Evolutionary conservation across 2,797 vertebrate species (phyloP).

Genomic region (Strix occidentalis): DNA sequence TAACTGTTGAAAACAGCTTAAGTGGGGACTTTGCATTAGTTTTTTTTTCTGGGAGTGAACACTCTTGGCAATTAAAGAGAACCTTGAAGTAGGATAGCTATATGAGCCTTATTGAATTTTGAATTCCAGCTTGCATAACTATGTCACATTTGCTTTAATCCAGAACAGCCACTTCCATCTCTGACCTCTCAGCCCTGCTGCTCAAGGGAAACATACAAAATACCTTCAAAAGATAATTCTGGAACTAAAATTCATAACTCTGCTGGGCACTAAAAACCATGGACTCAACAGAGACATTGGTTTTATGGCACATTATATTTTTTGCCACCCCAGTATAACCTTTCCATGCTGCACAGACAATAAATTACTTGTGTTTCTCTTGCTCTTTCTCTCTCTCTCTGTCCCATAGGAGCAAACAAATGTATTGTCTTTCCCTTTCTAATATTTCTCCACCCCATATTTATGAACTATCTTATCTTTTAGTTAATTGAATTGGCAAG

Average conservation of each 20-base stretch:
- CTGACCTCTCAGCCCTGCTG: slow-evolving; percentile 19
- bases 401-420: slow-evolving; percentile 41
- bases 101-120: not conserved
- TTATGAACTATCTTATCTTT: slow-evolving; percentile 23
- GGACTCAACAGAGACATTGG: slow-evolving; percentile 55
- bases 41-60: not conserved
- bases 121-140: slow-evolving; percentile 7
- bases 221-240: slow-evolving; percentile 56
- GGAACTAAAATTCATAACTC: slow-evolving; percentile 61
- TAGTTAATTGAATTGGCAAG: not conserved
- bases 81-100: not conserved
- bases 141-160: slow-evolving; percentile 27
- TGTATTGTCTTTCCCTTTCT: not conserved
- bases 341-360: slow-evolving; percentile 20
- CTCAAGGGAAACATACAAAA: slow-evolving; percentile 61
- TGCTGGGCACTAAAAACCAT: slow-evolving; percentile 48
- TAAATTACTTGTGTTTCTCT: slow-evolving; percentile 38
- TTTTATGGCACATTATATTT: slow-evolving; percentile 60
- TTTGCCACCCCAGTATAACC: slow-evolving; percentile 54
- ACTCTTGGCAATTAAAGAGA: not conserved
- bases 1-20: not conserved
- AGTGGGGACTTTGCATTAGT: not conserved
- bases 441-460: not conserved
- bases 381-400: not conserved
- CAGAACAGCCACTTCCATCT: slow-evolving; percentile 21